Base-by-base conservation (phyloP, 2,797 vertebrate genomes). In the Schizothorax lantsangensis region DNA sequence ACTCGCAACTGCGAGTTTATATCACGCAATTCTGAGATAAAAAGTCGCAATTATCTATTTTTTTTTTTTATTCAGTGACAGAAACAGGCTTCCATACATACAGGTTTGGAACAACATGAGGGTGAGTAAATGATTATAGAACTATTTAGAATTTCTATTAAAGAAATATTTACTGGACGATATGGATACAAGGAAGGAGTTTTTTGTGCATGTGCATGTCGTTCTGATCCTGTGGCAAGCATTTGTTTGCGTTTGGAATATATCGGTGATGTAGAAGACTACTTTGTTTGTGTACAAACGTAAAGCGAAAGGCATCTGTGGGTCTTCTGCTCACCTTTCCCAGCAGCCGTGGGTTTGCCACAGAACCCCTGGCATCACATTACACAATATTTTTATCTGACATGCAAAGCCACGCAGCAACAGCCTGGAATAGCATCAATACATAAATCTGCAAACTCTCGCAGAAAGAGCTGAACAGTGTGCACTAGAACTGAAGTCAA, bases 331-430 rank as follows among this genome's bases (percentile, higher is more conserved):
- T 57, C 23, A 9, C 12, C 11, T 2, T 59, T 79, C 36, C 52
- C 36, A 79, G 52, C 2, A 0, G 75, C 33, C 2, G 21, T 40
- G 75, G 75, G 52, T 15, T 79, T 79, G 73, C 43, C 54, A 43
- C 62, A 54, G 47, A 83, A 64, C 78, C 43, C 45, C 19, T 19
- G 59, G 85, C 89, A 85, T 94, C 90, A 88, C 5, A 33, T 91
- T 87, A 87, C 90, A 92, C 84, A 91, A 92, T 92, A 92, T 86
- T 88, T 86, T 89, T 90, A 88, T 80, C 71, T 87, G 87, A 62
- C 84, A 88, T 86, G 54, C 69, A 78, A 90, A 45, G 69, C 86
- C 81, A 83, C 43, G 8, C 40, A 72, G 84, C 45, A 79, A 84
- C 52, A 49, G 78, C 49, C 47, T 66, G 83, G 12, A 72, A 87